Evolutionary conservation across 2,888 invertebrate species (phyloP).

Genomic region (Seira musarum): DNA sequence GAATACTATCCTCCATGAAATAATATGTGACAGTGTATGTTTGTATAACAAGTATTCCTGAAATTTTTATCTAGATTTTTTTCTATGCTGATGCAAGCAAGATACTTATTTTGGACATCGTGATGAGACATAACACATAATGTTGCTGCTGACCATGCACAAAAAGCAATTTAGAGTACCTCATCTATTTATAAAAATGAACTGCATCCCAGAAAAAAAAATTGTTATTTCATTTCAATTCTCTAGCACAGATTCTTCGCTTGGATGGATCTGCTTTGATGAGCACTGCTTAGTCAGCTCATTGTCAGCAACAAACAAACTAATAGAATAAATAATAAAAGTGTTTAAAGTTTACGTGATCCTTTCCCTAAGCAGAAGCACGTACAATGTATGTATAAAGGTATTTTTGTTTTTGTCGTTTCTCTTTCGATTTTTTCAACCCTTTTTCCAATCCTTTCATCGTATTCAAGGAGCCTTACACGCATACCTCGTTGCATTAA

Average conservation of each 20-base stretch:
- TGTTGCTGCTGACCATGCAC: not conserved
- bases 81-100: not conserved
- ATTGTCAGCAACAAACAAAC: conserved; percentile 5
- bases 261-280: conserved; percentile 25
- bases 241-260: conserved; percentile 18
- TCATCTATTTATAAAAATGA: not conserved
- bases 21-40: not conserved
- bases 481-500: not conserved
- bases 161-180: too few relatives aligned
- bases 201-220: not conserved
- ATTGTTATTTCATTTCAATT: conserved; percentile 3
- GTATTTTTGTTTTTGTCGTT: conserved; percentile 13
- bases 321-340: not conserved
- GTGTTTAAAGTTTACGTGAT: conserved; percentile 7
- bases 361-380: not conserved
- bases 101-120: not conserved
- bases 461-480: conserved; percentile 10
- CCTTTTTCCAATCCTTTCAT: conserved; percentile 38
- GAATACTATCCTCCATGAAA: not conserved
- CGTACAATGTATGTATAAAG: not conserved
- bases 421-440: conserved; percentile 42
- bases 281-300: not conserved
- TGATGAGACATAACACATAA: too few relatives aligned
- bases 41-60: not conserved
- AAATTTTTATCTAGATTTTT: too few relatives aligned